phyloP scores from a whole-genome alignment of 2,113 vertebrate species.

The Muntiacus reevesi region DNA sequence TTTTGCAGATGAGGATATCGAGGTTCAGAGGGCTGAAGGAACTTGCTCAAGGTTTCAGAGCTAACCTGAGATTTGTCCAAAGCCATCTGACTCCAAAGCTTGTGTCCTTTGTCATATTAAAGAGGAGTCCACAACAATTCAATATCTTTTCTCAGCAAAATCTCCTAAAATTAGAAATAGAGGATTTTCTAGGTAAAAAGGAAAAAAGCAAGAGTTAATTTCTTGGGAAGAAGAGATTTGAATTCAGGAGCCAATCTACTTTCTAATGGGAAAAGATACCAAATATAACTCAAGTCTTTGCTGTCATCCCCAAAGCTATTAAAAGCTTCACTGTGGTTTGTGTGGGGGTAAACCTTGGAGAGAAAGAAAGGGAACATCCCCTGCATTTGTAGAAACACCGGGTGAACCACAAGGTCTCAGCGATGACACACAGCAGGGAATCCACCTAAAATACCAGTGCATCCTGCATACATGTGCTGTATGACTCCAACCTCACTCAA shows the following conservation, averaged over 20 bases:
- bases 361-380: not conserved
- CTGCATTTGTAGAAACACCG: not conserved
- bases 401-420: not conserved
- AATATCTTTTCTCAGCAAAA: not conserved
- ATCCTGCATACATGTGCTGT: not conserved
- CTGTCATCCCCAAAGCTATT: not conserved
- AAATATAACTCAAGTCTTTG: not conserved
- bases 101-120: not conserved
- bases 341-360: not conserved
- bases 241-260: not conserved
- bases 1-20: not conserved
- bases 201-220: not conserved
- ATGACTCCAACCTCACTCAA: not conserved
- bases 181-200: not conserved
- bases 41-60: not conserved
- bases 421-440: constrained; percentile 13
- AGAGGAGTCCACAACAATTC: not conserved
- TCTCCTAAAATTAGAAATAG: constrained; percentile 2
- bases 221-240: not conserved
- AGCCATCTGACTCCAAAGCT: not conserved
- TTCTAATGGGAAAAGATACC: not conserved
- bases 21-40: not conserved
- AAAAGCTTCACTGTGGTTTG: not conserved
- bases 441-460: not conserved
- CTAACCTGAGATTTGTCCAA: not conserved